Conservation (phyloP, 2,113 vertebrate species). For the Ardeotis arabs region DNA sequence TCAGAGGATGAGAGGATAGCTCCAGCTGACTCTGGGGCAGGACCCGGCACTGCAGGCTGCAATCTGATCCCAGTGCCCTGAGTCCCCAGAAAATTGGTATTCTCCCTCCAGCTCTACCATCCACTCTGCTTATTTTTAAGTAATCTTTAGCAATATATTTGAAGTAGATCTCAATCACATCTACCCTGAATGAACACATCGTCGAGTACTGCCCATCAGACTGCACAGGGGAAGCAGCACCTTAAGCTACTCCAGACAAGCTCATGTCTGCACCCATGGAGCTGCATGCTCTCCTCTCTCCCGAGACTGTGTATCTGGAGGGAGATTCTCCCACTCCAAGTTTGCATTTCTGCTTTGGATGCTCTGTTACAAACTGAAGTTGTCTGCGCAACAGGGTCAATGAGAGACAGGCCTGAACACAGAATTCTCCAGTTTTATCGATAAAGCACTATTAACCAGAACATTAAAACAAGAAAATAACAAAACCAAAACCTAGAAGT, state of each 20-base stretch:
- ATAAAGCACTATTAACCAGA: background rate
- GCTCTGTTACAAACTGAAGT: background rate
- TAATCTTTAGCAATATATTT: background rate
- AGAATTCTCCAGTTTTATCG: background rate
- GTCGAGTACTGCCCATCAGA: background rate
- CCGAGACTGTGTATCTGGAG: background rate
- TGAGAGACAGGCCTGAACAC: background rate
- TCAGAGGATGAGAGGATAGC: background rate
- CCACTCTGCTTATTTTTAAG: background rate
- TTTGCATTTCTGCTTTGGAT: background rate
- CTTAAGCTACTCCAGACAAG: background rate
- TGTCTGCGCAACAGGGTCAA: background rate
- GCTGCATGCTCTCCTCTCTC: rapidly evolving
- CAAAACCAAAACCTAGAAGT: background rate
- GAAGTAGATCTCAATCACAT: background rate
- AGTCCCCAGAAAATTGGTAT: background rate
- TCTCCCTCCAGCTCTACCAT: background rate
- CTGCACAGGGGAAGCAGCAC: rapidly evolving
- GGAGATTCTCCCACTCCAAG: background rate
- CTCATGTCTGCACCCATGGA: background rate
- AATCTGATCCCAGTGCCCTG: rapidly evolving
- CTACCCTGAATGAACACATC: background rate
- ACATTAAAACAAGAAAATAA: background rate
- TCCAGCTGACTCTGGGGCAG: background rate
- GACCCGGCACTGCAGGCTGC: background rate